phyloP scores from a whole-genome alignment of 2,113 vertebrate species.

The Piaya cayana region DNA sequence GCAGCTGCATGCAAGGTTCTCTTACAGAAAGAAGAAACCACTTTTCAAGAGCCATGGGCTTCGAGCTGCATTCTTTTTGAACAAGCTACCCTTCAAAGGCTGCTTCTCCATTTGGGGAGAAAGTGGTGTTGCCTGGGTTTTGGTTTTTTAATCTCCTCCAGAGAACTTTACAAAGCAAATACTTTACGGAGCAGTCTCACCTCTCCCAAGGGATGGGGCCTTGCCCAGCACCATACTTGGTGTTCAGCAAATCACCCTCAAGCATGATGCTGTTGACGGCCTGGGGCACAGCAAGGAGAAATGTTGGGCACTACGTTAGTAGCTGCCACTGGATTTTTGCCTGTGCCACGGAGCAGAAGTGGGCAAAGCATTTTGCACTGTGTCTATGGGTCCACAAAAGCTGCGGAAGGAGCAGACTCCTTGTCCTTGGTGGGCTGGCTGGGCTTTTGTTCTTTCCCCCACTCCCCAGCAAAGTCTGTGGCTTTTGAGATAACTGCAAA shows the following conservation, averaged over 20 bases:
- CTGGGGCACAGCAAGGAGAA: background rate
- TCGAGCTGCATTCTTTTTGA: background rate
- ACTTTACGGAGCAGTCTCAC: background rate
- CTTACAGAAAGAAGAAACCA: background rate
- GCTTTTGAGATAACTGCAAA: too few relatives aligned
- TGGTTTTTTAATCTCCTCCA: background rate
- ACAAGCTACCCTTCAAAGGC: background rate
- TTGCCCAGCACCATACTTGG: accelerated
- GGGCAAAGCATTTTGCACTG: too few relatives aligned
- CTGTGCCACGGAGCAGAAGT: too few relatives aligned
- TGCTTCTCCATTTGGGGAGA: background rate
- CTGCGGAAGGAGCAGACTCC: too few relatives aligned
- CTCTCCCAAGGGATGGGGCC: background rate
- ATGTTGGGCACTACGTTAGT: accelerated
- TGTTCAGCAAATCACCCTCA: background rate
- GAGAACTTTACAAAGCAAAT: background rate
- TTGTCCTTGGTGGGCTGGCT: too few relatives aligned
- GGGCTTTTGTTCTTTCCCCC: too few relatives aligned
- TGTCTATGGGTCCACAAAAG: too few relatives aligned
- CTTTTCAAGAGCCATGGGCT: background rate
- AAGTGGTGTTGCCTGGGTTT: background rate
- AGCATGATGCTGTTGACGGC: accelerated
- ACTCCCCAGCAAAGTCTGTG: too few relatives aligned
- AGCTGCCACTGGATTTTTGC: background rate
- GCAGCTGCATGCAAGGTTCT: background rate